These are phyloP conservation scores for Erannis defoliaria DNA, from an alignment of 2,888 invertebrate genomes.

Conservation along the genomic window DNA sequence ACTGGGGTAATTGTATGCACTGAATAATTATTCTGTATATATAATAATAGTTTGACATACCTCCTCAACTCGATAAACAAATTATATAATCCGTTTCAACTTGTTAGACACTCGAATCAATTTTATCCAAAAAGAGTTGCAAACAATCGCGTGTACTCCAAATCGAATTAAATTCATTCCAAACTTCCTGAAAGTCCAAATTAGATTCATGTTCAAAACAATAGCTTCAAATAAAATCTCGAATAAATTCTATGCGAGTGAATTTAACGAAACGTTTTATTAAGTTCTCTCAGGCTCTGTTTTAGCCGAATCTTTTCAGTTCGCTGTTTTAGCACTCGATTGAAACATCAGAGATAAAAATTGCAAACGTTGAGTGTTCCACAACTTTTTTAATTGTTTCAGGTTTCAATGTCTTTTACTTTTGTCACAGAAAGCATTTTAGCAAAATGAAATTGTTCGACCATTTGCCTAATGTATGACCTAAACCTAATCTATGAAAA, in stretches of 20 bases:
- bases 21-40: no score
- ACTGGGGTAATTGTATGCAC: no score
- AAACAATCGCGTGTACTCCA: slow-evolving; percentile 8
- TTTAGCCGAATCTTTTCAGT: slow-evolving; percentile 26
- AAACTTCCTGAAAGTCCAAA: slow-evolving; percentile 33
- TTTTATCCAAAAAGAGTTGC: slow-evolving; percentile 15
- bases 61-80: not conserved
- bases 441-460: no score
- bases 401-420: not conserved
- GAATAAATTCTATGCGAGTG: slow-evolving; percentile 29
- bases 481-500: no score
- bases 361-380: slow-evolving; percentile 3
- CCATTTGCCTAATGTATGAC: no score
- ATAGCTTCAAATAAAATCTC: slow-evolving; percentile 41
- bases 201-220: slow-evolving; percentile 42
- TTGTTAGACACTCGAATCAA: slow-evolving; percentile 15
- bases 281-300: slow-evolving; percentile 38
- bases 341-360: slow-evolving; percentile 26
- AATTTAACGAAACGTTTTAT: slow-evolving; percentile 41
- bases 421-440: no score
- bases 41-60: no score
- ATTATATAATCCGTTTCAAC: not conserved
- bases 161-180: slow-evolving; percentile 32
- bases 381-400: not conserved
- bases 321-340: slow-evolving; percentile 12